A percentile compares a stretch with the other conserved stretches of the same genome.
These are phyloP conservation scores for Amphiduros pacificus DNA, from an alignment of 2,888 invertebrate genomes.

Conservation along the genomic window DNA sequence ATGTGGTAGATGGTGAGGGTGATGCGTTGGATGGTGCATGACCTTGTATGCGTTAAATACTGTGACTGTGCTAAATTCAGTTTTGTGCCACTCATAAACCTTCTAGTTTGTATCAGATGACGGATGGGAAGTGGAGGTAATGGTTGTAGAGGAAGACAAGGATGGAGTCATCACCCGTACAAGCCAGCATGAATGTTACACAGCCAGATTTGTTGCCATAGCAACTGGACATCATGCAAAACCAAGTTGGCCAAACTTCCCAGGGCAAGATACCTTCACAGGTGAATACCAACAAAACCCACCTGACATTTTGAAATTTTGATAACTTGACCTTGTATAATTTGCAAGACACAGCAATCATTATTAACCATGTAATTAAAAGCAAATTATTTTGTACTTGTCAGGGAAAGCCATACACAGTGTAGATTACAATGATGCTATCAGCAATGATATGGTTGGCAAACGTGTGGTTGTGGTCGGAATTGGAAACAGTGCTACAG, in stretches of 20 bases:
- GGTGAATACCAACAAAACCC: conserved; percentile 39
- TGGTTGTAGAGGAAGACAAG: conserved; percentile 40
- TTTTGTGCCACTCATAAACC: no score
- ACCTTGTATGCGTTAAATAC: no score
- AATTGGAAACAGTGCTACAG: conserved; percentile 56
- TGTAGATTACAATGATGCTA: conserved; percentile 48
- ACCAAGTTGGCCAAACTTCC: conserved; percentile 42
- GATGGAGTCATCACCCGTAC: conserved; percentile 26
- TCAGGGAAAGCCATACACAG: conserved; percentile 52
- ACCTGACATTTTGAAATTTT: no score
- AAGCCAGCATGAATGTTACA: conserved; percentile 29
- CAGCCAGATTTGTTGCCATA: conserved; percentile 43
- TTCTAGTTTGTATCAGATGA: no score
- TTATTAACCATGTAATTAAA: no score
- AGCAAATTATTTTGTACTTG: no score
- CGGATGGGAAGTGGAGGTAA: conserved; percentile 38
- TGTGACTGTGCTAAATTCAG: no score
- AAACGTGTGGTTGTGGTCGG: conserved; percentile 51
- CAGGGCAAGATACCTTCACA: conserved; percentile 48
- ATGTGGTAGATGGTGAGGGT: no score
- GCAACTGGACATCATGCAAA: conserved; percentile 53
- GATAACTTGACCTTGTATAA: no score
- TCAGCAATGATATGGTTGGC: conserved; percentile 42
- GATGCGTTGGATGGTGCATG: no score
- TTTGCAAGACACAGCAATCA: no score